Conservation (phyloP, 2,113 vertebrate genomes). For the Mirza zaza region DNA sequence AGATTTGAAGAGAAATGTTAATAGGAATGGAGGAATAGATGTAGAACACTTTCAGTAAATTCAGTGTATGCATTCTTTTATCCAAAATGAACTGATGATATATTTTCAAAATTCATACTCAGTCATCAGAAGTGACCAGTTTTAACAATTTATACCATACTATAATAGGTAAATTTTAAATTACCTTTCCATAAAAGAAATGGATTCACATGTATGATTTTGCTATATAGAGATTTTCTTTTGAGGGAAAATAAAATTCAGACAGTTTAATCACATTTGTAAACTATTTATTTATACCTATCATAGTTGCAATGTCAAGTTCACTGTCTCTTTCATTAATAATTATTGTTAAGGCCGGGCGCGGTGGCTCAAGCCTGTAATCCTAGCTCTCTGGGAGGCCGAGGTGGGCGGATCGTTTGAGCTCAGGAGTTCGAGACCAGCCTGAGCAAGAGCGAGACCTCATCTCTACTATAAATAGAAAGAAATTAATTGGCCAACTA, state of each 20-base stretch:
- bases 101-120: conserved; percentile 2
- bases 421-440: too few species aligned
- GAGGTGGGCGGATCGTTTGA: too few species aligned
- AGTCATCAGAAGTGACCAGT: neutral
- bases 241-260: neutral
- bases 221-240: neutral
- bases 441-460: too few species aligned
- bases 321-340: neutral
- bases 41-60: neutral
- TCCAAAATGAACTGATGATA: neutral
- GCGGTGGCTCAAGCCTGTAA: too few species aligned
- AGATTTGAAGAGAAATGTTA: neutral
- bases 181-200: neutral
- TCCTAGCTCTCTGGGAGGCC: too few species aligned
- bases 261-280: neutral
- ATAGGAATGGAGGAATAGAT: neutral
- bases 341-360: conserved; percentile 11
- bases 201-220: neutral
- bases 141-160: neutral
- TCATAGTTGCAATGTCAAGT: neutral
- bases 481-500: too few species aligned
- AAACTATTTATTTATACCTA: neutral
- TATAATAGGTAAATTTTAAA: conserved; percentile 1
- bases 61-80: conserved; percentile 18
- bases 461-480: too few species aligned